Conservation (phyloP, 2,888 invertebrate genomes). For the Zhuqinia jingwanae region DNA sequence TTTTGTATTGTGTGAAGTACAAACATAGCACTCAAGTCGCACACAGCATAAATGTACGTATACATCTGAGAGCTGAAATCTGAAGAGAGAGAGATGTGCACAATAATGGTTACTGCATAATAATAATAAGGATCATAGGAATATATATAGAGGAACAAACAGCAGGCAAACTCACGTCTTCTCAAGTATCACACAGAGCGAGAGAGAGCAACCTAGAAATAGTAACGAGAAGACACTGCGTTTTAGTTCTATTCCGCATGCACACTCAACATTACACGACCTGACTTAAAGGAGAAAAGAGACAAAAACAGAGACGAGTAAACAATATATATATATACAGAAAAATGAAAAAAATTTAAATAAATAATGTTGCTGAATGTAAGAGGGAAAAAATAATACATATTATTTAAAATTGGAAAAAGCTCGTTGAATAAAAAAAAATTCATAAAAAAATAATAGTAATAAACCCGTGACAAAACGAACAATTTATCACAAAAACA, state of each 20-base stretch:
- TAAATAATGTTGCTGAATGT: neutral
- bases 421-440: neutral
- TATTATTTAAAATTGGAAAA: neutral
- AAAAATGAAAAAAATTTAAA: neutral
- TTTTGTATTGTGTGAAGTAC: no score
- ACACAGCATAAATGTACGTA: neutral
- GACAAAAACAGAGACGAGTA: slow-evolving; percentile 20
- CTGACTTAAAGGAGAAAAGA: neutral
- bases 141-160: slow-evolving; percentile 28
- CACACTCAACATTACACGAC: neutral
- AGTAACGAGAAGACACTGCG: no score
- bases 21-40: neutral
- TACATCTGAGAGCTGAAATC: neutral
- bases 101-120: slow-evolving; percentile 35
- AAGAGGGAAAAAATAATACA: neutral
- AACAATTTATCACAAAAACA: slow-evolving; percentile 2
- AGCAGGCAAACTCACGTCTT: slow-evolving; percentile 34
- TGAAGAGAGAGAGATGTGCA: slow-evolving; percentile 7
- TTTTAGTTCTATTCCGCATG: slow-evolving; percentile 13
- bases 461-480: neutral
- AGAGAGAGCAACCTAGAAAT: no score
- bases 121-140: neutral
- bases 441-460: neutral
- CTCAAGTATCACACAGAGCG: slow-evolving; percentile 24
- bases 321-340: neutral